Evolutionary conservation across 1,140 invertebrate species (phyloP).

Genomic region (Drosophila watanabei): DNA sequence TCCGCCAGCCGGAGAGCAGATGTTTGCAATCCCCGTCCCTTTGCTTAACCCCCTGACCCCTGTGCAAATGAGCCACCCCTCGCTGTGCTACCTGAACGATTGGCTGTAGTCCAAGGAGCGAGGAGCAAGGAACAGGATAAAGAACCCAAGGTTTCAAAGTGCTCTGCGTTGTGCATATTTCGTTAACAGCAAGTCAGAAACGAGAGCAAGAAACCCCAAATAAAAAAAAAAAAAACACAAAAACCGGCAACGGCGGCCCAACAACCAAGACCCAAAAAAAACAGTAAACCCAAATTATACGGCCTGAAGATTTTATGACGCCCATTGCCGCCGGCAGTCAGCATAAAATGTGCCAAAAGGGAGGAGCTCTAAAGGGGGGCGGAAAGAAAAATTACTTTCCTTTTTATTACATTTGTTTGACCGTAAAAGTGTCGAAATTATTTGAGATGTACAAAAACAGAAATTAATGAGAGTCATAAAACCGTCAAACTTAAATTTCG

Average conservation of each 20-base stretch:
- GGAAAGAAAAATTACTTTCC: slow-evolving; percentile 55
- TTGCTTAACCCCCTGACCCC: slow-evolving; percentile 30
- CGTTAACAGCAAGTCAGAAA: slow-evolving; percentile 69
- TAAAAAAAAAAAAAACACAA: slow-evolving; percentile 6
- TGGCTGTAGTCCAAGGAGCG: slow-evolving; percentile 7
- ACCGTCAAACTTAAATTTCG: slow-evolving; percentile 84
- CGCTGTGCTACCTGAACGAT: slow-evolving; percentile 50
- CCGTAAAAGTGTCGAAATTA: slow-evolving; percentile 81
- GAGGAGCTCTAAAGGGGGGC: slow-evolving; percentile 9
- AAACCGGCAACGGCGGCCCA: slow-evolving; percentile 8
- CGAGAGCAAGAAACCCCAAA: slow-evolving; percentile 48
- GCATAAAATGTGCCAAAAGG: slow-evolving; percentile 47
- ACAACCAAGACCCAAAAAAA: slow-evolving; percentile 32
- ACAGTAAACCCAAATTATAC: slow-evolving; percentile 44
- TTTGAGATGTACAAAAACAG: slow-evolving; percentile 25
- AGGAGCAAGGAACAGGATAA: slow-evolving; percentile 10
- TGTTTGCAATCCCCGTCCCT: slow-evolving; percentile 18
- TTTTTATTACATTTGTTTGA: slow-evolving; percentile 80
- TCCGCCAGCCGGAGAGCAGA: slow-evolving; percentile 37
- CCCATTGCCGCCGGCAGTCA: slow-evolving; percentile 33
- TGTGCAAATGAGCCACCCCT: slow-evolving; percentile 38
- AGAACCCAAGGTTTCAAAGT: slow-evolving; percentile 13
- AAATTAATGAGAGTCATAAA: slow-evolving; percentile 83
- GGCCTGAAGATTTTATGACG: slow-evolving; percentile 42
- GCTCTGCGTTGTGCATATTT: slow-evolving; percentile 74